Evolutionary conservation across 2,888 invertebrate species (phyloP), one percentile per base, ranked within the genome.

Genomic region (Scaptomyza caliginosa): DNA sequence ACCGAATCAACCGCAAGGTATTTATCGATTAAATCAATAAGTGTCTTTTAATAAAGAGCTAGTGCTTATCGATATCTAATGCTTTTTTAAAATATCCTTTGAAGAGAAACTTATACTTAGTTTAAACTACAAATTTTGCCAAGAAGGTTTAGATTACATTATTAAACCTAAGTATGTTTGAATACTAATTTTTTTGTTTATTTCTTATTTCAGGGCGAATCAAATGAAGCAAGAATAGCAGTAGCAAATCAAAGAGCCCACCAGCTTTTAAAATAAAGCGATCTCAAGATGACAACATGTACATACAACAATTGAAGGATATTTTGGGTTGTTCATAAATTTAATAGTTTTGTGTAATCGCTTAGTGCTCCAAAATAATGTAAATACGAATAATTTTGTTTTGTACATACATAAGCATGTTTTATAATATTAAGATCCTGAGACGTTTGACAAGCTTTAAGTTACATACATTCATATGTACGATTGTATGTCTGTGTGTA

Each of bases 1-100:
- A 98, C 93, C 95, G 98, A 93, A 97, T 99, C 93, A 98, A 99
- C 93, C 96, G 96, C 93, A 99, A 99, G 97, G 99, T 89, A 78
- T 10, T 42, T 57, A 45, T n/a, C 2, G 5, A 24, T 26, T 42
- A 30, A 19, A n/a, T n/a, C 13, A 42, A n/a, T n/a, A n/a, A n/a
- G n/a, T n/a, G n/a, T n/a, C n/a, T n/a, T n/a, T n/a, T n/a, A n/a
- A n/a, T n/a, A n/a, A n/a, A n/a, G n/a, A n/a, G n/a, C n/a, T n/a
- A n/a, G n/a, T n/a, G n/a, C n/a, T n/a, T n/a, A n/a, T n/a, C n/a
- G n/a, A n/a, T n/a, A n/a, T n/a, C n/a, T n/a, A n/a, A n/a, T n/a
- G n/a, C n/a, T n/a, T n/a, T n/a, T n/a, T n/a, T n/a, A n/a, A n/a
- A n/a, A n/a, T n/a, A n/a, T n/a, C n/a, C n/a, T n/a, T n/a, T n/a